Evolutionary conservation across 2,113 vertebrate genomes (phyloP), one percentile per base, ranked within the genome.

Genomic region (Mustela nigripes): DNA sequence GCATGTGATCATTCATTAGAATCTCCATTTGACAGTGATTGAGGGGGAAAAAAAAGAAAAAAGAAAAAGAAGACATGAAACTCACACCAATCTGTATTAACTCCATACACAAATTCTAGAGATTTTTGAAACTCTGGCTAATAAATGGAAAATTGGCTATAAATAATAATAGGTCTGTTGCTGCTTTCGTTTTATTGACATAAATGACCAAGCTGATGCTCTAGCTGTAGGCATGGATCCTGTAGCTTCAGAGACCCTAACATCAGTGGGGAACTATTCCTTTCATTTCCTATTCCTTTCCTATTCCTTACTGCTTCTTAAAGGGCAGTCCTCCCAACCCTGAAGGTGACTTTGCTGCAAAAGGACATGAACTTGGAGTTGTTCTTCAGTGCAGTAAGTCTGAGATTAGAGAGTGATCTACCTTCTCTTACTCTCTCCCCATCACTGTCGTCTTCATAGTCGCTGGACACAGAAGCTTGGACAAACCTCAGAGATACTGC

Each of bases 41-140:
- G 3, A 31, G 11, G 3, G n/a, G 11, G 14, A 2, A 39, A 39
- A 82, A 53, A 82, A 28, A 86, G 71, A 82, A 53, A 82, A 28
- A 86, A 76, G 26, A 79, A 24, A 73, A 53, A 82, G 33, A 86
- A 69, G 48, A 86, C 24, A 56, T 22, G 45, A 45, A 76, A 42
- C 67, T 42, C 80, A 82, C 56, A 86, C 7, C 28, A 79, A 90
- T 31, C 26, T 48, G 11, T 26, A 86, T 86, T 86, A 78, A 76
- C 7, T 73, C 39, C 42, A 45, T 65, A 76, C 11, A 74, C 21
- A 78, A 79, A 81, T 28, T 76, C 42, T 39, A 83, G n/a, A 83
- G 83, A 95, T 63, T 65, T 33, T 31, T 81, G 60, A 93, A 92
- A 90, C n/a, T 50, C 81, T 48, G 76, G 50, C 58, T 88, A 92